Evolutionary conservation across 2,113 vertebrate genomes (phyloP), one percentile per base, ranked within the genome.

Genomic region (Spheniscus mendiculus): DNA sequence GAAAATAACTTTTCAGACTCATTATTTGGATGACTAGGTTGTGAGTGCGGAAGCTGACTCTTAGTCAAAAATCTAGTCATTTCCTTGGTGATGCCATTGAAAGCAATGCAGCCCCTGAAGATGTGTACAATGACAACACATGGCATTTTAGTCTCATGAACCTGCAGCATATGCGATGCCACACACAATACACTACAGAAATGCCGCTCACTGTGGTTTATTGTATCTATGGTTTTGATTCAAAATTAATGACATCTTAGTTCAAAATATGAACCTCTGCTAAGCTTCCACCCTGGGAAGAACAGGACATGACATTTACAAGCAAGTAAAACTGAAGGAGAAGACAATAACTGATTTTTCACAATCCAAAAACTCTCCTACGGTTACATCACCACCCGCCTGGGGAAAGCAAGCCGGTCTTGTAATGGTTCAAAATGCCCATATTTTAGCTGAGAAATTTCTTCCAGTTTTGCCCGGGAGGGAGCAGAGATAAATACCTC

Each of bases 221-320:
- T 1, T 49, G 6, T 36, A 52, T n/a, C 38, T 42, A 42, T 5
- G 32, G 42, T 23, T 88, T 47, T 42, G 52, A 67, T 53, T 83
- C 61, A 93, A 63, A 89, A 91, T 61, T 47, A 40, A 74, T 36
- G n/a, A 52, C 50, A 40, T 47, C 78, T 65, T 30, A 22, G 15
- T 15, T 38, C 12, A 93, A 77, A 91, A 77, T 15, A 32, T 0
- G 11, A 87, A 45, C 29, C 55, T 70, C 77, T 81, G 66, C 49
- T 89, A 87, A 96, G 88, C 55, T 90, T 70, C 55, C 85, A 82
- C 40, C n/a, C 50, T 13, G 59, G 40, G 53, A 78, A 93, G 81
- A 84, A 49, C 25, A 74, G 59, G 80, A n/a, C 40, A 9, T 45
- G 53, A 66, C 67, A 40, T 52, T 87, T 70, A 53, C 4, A 86